Base-by-base conservation (phyloP, 2,797 vertebrate genomes). In the Sternotherus odoratus region DNA sequence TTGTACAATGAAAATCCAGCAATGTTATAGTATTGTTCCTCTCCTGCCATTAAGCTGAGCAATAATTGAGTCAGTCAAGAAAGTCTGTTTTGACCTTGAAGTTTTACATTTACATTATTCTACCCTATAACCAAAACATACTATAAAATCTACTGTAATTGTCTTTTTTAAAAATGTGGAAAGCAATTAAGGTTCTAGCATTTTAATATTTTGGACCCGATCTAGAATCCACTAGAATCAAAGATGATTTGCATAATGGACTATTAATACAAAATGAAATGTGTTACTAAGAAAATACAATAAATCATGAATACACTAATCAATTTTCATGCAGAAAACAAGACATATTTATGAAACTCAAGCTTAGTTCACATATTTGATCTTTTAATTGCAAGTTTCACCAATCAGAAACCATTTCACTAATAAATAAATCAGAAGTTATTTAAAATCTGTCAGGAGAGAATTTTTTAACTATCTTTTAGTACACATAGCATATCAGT, bases 1-100 rank as follows among this genome's bases (percentile, higher is more conserved):
- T 96, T 97, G 79, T 74, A 93, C 43, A 97, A 95, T 90, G 95
- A 97, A 97, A 96, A n/a, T 78, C 82, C 92, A 85, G 93, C 86
- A 92, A 93, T 94, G 94, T 82, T 95, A 91, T 92, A 95, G 82
- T 83, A 97, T 94, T 39, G 12, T 89, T 97, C 85, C 88, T 97
- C 88, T 93, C 17, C 83, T 93, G 91, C 93, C 97, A 95, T 87
- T 91, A 97, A 96, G 96, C 82, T 74, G 85, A 96, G 78, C 83
- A 94, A 79, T 72, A 96, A 96, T 46, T 84, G 94, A 97, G 92
- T 90, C 79, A 82, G 79, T 86, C 79, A 93, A 93, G 86, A 95
- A 96, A 82, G 90, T 26, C 46, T 33, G 78, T 91, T 95, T 83
- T 97, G 95, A 98, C 96, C 96, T 95, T 95, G 91, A 94, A 96